Conservation (phyloP, 2,113 vertebrate genomes). For the Reinhardtius hippoglossoides region DNA sequence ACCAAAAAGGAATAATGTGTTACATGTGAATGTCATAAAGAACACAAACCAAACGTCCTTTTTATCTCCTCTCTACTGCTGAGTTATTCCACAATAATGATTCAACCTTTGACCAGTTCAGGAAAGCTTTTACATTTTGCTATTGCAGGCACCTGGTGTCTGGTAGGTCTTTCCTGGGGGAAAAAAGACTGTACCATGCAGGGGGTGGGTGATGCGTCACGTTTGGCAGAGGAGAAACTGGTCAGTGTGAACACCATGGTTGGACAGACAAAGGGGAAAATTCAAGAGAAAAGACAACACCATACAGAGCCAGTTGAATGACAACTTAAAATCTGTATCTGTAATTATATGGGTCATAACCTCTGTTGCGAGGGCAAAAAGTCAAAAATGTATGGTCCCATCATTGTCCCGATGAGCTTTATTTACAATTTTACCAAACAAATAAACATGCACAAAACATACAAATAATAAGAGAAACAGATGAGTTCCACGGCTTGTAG, state of each 20-base stretch:
- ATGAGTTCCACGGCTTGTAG: background rate
- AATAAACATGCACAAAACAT: too few relatives aligned
- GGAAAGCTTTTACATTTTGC: constrained; percentile 22
- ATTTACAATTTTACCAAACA: too few relatives aligned
- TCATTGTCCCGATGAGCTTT: too few relatives aligned
- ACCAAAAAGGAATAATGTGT: constrained; percentile 9
- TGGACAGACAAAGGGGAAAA: constrained; percentile 23
- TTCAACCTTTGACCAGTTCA: constrained; percentile 1
- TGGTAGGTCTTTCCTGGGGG: constrained; percentile 5
- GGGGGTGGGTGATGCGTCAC: too few relatives aligned
- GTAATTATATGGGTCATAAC: too few relatives aligned
- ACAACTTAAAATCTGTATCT: background rate
- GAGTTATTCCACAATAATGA: constrained; percentile 15
- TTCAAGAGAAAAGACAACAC: constrained; percentile 35
- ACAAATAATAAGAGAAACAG: background rate
- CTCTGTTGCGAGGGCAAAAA: too few relatives aligned
- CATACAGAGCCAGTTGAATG: constrained; percentile 1
- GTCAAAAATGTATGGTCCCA: too few relatives aligned
- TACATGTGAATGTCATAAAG: constrained; percentile 38
- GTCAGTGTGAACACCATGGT: background rate
- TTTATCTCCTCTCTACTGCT: background rate
- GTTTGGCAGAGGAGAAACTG: background rate
- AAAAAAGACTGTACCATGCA: background rate
- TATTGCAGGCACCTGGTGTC: constrained; percentile 31
- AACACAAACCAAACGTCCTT: background rate